These are phyloP conservation scores for Punctoribates punctum DNA, from an alignment of 2,888 invertebrate species.

Conservation along the genomic window DNA sequence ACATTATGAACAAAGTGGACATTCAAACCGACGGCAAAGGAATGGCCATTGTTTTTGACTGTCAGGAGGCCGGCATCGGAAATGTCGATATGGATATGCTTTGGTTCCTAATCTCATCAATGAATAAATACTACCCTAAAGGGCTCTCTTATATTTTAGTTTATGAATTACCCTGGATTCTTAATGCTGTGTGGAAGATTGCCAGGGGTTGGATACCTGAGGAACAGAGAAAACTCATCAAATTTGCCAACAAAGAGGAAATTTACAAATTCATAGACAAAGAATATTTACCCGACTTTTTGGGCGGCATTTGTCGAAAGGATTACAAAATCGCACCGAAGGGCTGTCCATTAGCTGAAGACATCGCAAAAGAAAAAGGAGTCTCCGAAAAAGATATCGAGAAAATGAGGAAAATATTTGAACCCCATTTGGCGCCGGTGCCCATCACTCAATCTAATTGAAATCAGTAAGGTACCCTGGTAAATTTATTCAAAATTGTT, in stretches of 20 bases:
- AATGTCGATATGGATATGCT: slow-evolving; percentile 77
- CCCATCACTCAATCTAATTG: background rate
- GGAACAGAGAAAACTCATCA: slow-evolving; percentile 36
- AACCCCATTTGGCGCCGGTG: slow-evolving; percentile 13
- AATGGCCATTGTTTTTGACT: slow-evolving; percentile 42
- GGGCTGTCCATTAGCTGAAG: slow-evolving; percentile 38
- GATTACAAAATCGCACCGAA: slow-evolving; percentile 42
- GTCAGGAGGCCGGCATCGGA: slow-evolving; percentile 25
- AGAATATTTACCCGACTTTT: slow-evolving; percentile 41
- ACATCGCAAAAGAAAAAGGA: slow-evolving; percentile 36
- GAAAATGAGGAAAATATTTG: slow-evolving; percentile 35
- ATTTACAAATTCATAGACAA: slow-evolving; percentile 35
- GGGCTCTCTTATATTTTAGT: slow-evolving; percentile 43
- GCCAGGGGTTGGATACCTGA: slow-evolving; percentile 41
- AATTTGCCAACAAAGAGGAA: slow-evolving; percentile 36
- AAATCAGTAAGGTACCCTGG: too few relatives aligned
- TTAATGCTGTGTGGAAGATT: slow-evolving; percentile 42
- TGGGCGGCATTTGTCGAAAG: slow-evolving; percentile 36
- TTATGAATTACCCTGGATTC: slow-evolving; percentile 44
- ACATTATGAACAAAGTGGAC: slow-evolving; percentile 38
- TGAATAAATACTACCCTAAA: slow-evolving; percentile 83
- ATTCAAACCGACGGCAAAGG: slow-evolving; percentile 37
- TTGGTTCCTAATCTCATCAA: slow-evolving; percentile 76
- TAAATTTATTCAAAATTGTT: too few relatives aligned
- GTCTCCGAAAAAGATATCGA: slow-evolving; percentile 32